phyloP scores from a whole-genome alignment of 37 sponge, comb jelly and placozoan genomes.

The Bolinopsis microptera region DNA sequence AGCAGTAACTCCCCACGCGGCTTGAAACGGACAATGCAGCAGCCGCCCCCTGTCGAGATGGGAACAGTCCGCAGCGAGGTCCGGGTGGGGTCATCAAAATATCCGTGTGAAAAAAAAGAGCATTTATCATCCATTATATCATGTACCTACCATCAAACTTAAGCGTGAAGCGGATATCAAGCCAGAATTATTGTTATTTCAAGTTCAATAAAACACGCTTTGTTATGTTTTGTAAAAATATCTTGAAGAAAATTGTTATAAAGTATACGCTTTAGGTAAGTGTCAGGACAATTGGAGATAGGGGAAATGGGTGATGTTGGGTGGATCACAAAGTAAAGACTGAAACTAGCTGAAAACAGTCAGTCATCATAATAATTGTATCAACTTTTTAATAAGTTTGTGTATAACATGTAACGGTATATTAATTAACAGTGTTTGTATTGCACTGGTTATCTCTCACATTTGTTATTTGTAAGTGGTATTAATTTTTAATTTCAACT shows the following conservation, averaged over 20 bases:
- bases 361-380: too few species aligned
- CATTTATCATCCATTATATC: too few species aligned
- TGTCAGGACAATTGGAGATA: neutral
- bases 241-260: neutral
- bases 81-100: neutral
- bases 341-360: too few species aligned
- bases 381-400: neutral
- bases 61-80: neutral
- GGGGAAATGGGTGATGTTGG: neutral
- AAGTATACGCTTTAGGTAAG: neutral
- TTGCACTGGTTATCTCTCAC: neutral
- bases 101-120: neutral
- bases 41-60: neutral
- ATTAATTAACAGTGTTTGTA: neutral
- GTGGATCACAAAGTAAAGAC: neutral
- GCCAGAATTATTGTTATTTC: neutral
- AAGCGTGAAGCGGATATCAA: neutral
- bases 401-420: too few species aligned
- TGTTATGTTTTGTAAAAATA: neutral
- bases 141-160: too few species aligned
- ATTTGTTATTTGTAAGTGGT: neutral
- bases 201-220: neutral
- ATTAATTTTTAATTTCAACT: neutral
- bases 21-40: conserved; percentile 31
- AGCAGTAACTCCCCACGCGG: conserved; percentile 4